Percentiles rank a stretch among this genome's conserved stretches.
phyloP scores from a whole-genome alignment of 2,888 invertebrate species.

The Troilus luridus region DNA sequence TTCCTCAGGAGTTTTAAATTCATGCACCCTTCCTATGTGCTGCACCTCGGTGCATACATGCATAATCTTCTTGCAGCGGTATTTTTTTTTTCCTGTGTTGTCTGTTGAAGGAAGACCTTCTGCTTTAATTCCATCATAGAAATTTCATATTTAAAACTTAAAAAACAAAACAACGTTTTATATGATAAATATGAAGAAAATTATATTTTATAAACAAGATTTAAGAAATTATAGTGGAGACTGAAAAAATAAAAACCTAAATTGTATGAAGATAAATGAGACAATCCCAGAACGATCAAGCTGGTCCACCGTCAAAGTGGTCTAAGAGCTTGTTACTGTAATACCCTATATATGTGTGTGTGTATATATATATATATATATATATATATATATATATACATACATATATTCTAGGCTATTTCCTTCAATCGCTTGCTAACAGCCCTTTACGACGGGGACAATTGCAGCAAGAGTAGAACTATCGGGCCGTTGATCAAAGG shows the following conservation, averaged over 20 bases:
- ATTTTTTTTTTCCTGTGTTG: not conserved
- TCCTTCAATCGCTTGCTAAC: not conserved
- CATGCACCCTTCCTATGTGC: not conserved
- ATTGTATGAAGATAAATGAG: too few species aligned
- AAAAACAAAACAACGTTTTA: too few species aligned
- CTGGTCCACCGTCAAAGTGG: not conserved
- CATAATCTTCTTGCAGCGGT: not conserved
- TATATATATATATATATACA: not conserved
- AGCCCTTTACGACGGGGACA: not conserved
- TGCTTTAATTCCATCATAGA: not conserved
- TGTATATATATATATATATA: not conserved
- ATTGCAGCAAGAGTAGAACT: not conserved
- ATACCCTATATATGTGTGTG: not conserved
- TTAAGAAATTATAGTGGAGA: too few species aligned
- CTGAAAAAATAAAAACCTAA: too few species aligned
- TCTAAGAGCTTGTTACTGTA: not conserved
- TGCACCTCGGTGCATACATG: conserved; percentile 3
- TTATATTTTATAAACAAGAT: too few species aligned
- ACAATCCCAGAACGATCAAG: too few species aligned
- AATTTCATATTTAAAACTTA: not conserved
- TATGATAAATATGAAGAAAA: too few species aligned
- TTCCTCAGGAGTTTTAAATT: not conserved
- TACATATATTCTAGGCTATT: not conserved
- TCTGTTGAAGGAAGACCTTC: not conserved
- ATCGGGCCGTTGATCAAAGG: not conserved